Evolutionary conservation across 2,888 invertebrate genomes (phyloP), one percentile per base, ranked within the genome.

Genomic region (Sturmia bella): DNA sequence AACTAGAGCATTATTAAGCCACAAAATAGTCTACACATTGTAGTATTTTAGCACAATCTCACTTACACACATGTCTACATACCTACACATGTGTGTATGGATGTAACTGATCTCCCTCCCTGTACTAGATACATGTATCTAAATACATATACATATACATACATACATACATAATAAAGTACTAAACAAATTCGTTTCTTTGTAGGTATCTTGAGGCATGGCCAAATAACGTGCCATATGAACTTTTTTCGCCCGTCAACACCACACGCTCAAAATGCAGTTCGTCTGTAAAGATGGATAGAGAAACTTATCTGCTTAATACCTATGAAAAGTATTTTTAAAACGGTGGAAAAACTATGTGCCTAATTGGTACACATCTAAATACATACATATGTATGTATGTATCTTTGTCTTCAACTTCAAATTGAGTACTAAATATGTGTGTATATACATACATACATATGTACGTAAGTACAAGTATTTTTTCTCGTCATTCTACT

Each of bases 1-100:
- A 73, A 68, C 54, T 79, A 79, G 72, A 73, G 66, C 78, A 68
- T 79, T n/a, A n/a, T n/a, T 66, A 59, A 73, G 39, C 21, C 19
- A 50, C 32, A 43, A 45, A 66, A 43, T 37, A 45, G 6, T 41
- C 2, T 43, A 15, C 27, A 37, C 27, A 21, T 2, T 37, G 37
- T 45, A 45, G 37, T 56, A 63, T 45, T 73, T 72, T 27, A 32
- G 64, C 45, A 64, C 70, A 57, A 17, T 50, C 4, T 17, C 4
- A 13, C 56, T 13, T 68, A 15, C 19, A 24, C 32, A 56, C 5
- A 56, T 11, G n/a, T n/a, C n/a, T n/a, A n/a, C n/a, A n/a, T n/a
- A n/a, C n/a, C n/a, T n/a, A n/a, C n/a, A 37, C 13, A 37, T 37
- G 2, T 0, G 7, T 48, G 17, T 4, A 17, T 48, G 17, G 1